Evolutionary conservation across 2,797 vertebrate species (phyloP).

Genomic region (Epinephelus malabaricus): DNA sequence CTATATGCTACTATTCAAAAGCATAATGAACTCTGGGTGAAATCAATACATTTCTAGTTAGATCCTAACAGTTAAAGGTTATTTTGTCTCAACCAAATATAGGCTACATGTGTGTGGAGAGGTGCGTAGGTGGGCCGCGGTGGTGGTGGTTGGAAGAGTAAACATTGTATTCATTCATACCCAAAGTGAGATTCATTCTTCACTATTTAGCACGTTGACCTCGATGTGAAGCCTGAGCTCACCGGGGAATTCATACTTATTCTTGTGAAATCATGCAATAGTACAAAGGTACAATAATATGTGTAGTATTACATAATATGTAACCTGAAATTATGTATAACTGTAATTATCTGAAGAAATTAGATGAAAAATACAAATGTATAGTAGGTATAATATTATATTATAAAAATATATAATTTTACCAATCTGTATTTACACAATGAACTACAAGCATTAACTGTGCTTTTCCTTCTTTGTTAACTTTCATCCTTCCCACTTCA

Average conservation of each 20-base stretch:
- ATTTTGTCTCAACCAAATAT: constrained; percentile 26
- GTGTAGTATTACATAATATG: no score
- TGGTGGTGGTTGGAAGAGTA: constrained; percentile 22
- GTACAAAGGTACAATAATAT: neutral
- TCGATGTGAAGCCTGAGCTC: constrained; percentile 2
- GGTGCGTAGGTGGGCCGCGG: constrained; percentile 12
- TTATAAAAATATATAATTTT: neutral
- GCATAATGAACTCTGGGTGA: neutral
- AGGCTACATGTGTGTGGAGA: neutral
- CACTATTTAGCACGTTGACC: constrained; percentile 10
- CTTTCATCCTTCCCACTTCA: neutral
- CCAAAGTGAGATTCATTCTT: constrained; percentile 28
- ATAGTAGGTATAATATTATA: no score
- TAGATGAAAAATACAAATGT: no score
- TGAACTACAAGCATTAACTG: neutral
- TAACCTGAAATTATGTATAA: neutral
- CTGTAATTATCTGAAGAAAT: no score
- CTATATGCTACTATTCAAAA: neutral
- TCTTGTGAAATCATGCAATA: neutral
- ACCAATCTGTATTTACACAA: neutral
- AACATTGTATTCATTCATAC: constrained; percentile 50
- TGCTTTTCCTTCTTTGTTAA: constrained; percentile 6
- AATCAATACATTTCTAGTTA: constrained; percentile 6
- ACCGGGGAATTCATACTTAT: neutral
- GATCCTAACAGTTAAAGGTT: neutral